Evolutionary conservation across 2,797 vertebrate species (phyloP).

Genomic region (Miichthys miiuy): DNA sequence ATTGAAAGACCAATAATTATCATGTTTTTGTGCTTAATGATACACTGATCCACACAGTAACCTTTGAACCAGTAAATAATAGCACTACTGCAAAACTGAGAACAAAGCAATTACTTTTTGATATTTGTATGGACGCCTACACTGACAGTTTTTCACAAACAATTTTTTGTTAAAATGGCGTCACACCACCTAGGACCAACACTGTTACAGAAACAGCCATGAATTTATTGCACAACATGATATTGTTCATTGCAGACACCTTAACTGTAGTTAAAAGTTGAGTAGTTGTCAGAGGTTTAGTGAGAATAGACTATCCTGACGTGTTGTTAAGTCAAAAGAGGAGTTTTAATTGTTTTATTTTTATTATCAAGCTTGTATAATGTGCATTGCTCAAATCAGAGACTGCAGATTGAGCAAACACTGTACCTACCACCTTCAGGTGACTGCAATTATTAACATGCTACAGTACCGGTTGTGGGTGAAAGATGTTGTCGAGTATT

Average conservation of each 20-base stretch:
- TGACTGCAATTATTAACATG: slow-evolving; percentile 9
- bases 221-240: not conserved
- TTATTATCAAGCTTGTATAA: slow-evolving; percentile 21
- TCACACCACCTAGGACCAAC: not conserved
- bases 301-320: slow-evolving; percentile 7
- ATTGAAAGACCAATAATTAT: not conserved
- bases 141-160: not conserved
- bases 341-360: slow-evolving; percentile 49
- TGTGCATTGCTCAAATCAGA: slow-evolving; percentile 30
- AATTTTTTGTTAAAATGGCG: not conserved
- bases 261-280: not conserved
- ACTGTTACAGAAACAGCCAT: not conserved
- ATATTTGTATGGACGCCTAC: not conserved
- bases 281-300: slow-evolving; percentile 22
- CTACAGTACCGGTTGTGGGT: slow-evolving; percentile 13
- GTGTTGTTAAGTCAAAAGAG: slow-evolving; percentile 24
- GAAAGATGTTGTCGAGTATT: not conserved
- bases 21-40: not conserved
- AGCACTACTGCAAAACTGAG: not conserved
- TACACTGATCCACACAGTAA: not conserved
- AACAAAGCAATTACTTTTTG: not conserved
- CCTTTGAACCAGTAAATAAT: not conserved
- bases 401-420: slow-evolving; percentile 32
- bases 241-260: not conserved
- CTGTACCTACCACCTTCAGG: slow-evolving; percentile 38